phyloP scores from a whole-genome alignment of 1,140 invertebrate species.

The Acromyrmex heyeri region DNA sequence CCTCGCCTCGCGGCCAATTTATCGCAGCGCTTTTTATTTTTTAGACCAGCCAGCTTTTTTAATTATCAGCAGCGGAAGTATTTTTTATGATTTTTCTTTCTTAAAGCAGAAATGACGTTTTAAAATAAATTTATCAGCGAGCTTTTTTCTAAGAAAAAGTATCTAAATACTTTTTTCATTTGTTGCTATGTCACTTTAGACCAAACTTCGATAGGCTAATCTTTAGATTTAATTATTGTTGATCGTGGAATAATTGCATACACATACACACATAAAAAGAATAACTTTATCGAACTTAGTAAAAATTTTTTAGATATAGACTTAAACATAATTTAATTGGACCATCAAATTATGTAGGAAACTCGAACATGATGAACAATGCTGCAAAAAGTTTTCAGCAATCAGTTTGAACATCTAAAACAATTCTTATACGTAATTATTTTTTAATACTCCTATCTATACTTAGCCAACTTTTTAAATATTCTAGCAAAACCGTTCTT shows the following conservation, averaged over 20 bases:
- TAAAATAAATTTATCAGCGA: background rate
- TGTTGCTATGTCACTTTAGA: background rate
- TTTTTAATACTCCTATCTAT: too few relatives aligned
- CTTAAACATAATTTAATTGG: too few relatives aligned
- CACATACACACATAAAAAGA: background rate
- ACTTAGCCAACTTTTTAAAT: too few relatives aligned
- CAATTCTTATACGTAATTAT: too few relatives aligned
- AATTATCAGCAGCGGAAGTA: constrained; percentile 23
- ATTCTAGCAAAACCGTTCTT: too few relatives aligned
- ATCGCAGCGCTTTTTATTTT: constrained; percentile 14
- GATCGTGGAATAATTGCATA: background rate
- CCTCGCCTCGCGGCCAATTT: constrained; percentile 6
- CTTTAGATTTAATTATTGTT: background rate
- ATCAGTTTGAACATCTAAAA: too few relatives aligned
- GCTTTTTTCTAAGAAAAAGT: background rate
- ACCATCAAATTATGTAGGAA: too few relatives aligned
- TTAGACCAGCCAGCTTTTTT: constrained; percentile 18
- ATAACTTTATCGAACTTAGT: too few relatives aligned
- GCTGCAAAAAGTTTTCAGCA: too few relatives aligned
- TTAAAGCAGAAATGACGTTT: background rate
- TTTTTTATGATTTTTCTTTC: background rate
- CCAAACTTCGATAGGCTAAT: background rate
- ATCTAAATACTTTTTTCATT: background rate
- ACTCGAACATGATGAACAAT: too few relatives aligned
- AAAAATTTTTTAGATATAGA: too few relatives aligned